A percentile compares a stretch with the other conserved stretches of the same genome.
These are phyloP conservation scores for Promerops cafer DNA, from an alignment of 2,113 vertebrate species.

Conservation along the genomic window DNA sequence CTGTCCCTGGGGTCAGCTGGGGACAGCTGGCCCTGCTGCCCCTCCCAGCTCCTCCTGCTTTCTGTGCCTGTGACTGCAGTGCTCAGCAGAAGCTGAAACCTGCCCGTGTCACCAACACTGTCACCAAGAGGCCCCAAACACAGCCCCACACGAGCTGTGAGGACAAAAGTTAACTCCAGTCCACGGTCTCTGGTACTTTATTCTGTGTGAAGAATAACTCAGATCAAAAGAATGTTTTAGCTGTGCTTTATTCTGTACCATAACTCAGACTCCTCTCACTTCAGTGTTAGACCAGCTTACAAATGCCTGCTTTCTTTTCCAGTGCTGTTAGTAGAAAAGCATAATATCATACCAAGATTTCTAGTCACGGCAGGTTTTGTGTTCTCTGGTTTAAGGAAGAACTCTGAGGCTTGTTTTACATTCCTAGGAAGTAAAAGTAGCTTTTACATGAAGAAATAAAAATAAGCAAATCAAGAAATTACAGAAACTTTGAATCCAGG, in stretches of 20 bases:
- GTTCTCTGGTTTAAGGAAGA: neutral
- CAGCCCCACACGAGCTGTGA: fast-evolving
- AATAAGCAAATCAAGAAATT: neutral
- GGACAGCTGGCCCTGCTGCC: neutral
- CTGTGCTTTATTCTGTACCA: neutral
- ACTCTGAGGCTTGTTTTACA: neutral
- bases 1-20: neutral
- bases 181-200: neutral
- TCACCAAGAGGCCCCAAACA: neutral
- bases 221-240: neutral
- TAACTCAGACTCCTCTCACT: neutral
- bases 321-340: neutral
- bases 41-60: neutral
- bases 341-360: neutral
- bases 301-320: neutral
- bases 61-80: fast-evolving
- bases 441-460: neutral
- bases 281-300: neutral
- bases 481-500: neutral
- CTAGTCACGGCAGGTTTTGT: neutral
- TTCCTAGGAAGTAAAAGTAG: neutral
- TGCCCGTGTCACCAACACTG: fast-evolving
- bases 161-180: neutral
- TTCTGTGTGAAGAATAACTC: neutral
- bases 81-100: neutral